Evolutionary conservation across 2,797 vertebrate species (phyloP).

Genomic region (Anisognathus igniventris): DNA sequence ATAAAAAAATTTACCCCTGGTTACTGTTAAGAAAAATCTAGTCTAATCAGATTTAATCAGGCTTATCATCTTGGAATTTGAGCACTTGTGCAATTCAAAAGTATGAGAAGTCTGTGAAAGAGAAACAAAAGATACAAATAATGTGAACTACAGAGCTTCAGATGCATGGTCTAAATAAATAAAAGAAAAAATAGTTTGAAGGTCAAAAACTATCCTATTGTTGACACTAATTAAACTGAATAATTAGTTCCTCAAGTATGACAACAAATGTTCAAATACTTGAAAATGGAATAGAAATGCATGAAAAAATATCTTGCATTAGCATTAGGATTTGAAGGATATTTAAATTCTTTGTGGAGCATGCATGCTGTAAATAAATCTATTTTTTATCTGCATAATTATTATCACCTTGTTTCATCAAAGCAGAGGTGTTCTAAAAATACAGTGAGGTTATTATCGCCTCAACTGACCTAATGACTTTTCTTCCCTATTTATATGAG

Average conservation of each 20-base stretch:
- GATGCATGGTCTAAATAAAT: neutral
- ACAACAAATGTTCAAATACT: neutral
- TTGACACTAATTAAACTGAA: neutral
- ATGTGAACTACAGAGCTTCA: neutral
- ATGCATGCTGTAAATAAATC: neutral
- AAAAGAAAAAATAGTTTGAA: neutral
- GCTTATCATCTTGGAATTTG: neutral
- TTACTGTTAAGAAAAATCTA: neutral
- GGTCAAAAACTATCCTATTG: neutral
- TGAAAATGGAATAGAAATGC: neutral
- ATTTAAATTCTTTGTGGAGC: neutral
- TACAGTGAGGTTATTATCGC: neutral
- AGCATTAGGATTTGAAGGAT: neutral
- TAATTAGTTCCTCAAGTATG: neutral
- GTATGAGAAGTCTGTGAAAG: neutral
- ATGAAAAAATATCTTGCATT: neutral
- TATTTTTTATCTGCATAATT: neutral
- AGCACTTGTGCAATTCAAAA: neutral
- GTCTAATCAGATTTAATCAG: neutral
- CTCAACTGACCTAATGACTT: neutral
- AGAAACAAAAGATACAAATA: neutral
- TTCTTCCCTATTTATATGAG: neutral
- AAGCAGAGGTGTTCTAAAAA: neutral
- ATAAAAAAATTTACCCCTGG: neutral
- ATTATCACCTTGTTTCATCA: neutral